Conservation (phyloP, 2,888 invertebrate genomes). For the Nymphalis polychloros region DNA sequence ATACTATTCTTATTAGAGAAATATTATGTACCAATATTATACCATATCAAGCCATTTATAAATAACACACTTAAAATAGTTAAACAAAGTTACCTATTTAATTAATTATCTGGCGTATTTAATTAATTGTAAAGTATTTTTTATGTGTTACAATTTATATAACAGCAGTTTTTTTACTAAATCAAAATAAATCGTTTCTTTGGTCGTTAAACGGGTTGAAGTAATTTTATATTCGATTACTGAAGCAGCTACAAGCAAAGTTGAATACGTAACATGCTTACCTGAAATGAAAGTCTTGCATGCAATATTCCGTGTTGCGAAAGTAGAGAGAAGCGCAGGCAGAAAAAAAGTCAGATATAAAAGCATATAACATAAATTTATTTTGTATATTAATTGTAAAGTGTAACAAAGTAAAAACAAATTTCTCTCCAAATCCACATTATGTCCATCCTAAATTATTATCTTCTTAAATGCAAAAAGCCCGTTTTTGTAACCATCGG, state of each 20-base stretch:
- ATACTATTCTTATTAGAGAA: constrained; percentile 30
- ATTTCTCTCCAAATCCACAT: constrained; percentile 68
- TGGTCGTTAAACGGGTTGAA: background rate
- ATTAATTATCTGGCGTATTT: no score
- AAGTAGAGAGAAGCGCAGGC: constrained; percentile 38
- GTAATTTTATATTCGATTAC: background rate
- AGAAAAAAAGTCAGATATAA: constrained; percentile 52
- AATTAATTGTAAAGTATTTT: no score
- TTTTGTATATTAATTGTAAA: constrained; percentile 55
- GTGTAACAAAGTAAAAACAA: constrained; percentile 45
- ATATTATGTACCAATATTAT: no score
- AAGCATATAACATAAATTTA: constrained; percentile 64
- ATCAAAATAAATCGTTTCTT: no score
- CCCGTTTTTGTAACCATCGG: constrained; percentile 54
- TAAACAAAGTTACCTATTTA: no score
- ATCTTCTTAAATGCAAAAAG: constrained; percentile 71
- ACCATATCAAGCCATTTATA: background rate
- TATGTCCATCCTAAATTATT: constrained; percentile 46
- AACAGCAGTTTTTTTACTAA: no score
- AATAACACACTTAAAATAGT: no score
- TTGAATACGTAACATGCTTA: constrained; percentile 39
- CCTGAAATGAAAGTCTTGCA: constrained; percentile 38
- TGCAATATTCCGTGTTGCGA: constrained; percentile 37
- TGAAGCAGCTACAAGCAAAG: background rate
- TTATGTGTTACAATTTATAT: no score